Percentiles rank a stretch among this genome's conserved stretches.
Conservation (phyloP, 2,797 vertebrate genomes). For the Sphenopsis melanotis region DNA sequence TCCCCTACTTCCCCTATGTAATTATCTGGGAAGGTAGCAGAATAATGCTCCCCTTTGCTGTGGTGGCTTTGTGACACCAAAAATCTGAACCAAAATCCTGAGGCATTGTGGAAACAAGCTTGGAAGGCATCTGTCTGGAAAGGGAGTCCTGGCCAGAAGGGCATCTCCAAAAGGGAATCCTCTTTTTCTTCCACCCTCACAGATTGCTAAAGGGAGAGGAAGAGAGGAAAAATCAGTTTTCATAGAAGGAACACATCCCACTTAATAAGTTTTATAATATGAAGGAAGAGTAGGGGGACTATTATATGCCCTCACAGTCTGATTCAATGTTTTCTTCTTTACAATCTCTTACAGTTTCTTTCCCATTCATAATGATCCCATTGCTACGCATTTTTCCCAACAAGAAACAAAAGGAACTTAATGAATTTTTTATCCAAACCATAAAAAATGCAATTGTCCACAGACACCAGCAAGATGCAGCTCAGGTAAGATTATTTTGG, state of each 20-base stretch:
- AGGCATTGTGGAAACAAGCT: neutral
- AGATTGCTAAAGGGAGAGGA: neutral
- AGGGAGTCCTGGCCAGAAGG: neutral
- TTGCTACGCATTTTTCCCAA: slow-evolving; percentile 81
- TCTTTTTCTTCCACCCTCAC: neutral
- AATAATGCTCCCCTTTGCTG: neutral
- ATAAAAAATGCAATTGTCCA: slow-evolving; percentile 84
- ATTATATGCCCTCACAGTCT: neutral
- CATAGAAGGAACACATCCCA: neutral
- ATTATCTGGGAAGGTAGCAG: neutral
- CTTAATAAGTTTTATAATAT: neutral
- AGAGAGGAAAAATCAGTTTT: neutral
- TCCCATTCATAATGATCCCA: slow-evolving; percentile 84
- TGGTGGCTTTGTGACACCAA: neutral
- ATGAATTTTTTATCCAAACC: slow-evolving; percentile 83
- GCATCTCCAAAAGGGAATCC: neutral
- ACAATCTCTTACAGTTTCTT: slow-evolving; percentile 81
- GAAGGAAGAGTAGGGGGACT: neutral
- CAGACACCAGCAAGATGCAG: slow-evolving; percentile 83
- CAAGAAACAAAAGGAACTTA: slow-evolving; percentile 83
- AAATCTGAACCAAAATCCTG: neutral
- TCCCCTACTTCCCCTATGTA: neutral
- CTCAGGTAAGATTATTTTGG: slow-evolving; percentile 79
- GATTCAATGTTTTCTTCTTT: slow-evolving; percentile 36
- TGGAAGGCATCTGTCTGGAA: neutral